Conservation (phyloP, 2,797 vertebrate species). For the Clarias fuscus region DNA sequence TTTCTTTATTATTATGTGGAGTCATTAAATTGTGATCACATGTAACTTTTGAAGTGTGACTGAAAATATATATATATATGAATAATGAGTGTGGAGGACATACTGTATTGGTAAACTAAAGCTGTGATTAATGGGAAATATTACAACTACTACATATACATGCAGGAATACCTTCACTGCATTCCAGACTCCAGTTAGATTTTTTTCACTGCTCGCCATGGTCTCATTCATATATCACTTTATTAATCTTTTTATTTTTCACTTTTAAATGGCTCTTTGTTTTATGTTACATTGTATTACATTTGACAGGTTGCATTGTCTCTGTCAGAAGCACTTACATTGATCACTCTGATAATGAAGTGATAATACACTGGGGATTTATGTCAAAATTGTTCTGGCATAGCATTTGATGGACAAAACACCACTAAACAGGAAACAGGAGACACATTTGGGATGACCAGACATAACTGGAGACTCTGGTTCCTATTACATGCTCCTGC, state of each 20-base stretch:
- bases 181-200: neutral
- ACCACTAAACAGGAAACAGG: constrained; percentile 33
- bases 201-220: neutral
- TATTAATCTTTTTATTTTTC: neutral
- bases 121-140: neutral
- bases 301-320: constrained; percentile 23
- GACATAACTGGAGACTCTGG: constrained; percentile 39
- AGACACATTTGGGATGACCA: constrained; percentile 34
- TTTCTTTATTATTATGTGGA: neutral
- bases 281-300: constrained; percentile 10
- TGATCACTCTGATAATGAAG: constrained; percentile 18
- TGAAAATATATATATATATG: no score
- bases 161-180: neutral
- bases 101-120: neutral
- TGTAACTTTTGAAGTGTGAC: neutral
- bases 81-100: neutral
- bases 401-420: constrained; percentile 23
- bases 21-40: neutral
- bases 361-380: constrained; percentile 25
- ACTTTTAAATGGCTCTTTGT: neutral
- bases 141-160: neutral
- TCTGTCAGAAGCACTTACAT: constrained; percentile 34
- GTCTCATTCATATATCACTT: neutral
- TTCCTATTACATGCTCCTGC: constrained; percentile 47
- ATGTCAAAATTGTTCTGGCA: constrained; percentile 21